Conservation (phyloP, 2,113 vertebrate species). For the Oryzias javanicus region DNA sequence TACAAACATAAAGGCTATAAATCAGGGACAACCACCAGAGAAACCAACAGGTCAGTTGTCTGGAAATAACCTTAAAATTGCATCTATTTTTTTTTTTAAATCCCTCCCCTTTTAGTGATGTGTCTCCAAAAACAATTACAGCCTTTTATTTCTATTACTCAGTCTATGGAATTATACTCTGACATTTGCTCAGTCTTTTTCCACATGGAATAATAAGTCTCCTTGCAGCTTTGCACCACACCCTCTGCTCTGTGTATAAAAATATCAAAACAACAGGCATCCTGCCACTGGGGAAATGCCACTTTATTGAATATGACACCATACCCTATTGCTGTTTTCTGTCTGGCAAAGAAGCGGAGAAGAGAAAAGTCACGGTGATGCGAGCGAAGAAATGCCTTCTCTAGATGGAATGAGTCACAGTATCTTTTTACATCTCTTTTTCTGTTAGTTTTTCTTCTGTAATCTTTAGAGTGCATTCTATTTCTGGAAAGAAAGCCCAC, state of each 20-base stretch:
- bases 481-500: constrained; percentile 17
- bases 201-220: constrained; percentile 15
- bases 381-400: constrained; percentile 32
- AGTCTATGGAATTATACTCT: no score
- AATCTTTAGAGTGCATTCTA: constrained; percentile 24
- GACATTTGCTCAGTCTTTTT: constrained; percentile 1
- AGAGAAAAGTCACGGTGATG: constrained; percentile 59
- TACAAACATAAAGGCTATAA: no score
- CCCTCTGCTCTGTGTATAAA: constrained; percentile 2
- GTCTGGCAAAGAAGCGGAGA: constrained; percentile 33
- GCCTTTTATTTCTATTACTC: no score
- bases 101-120: no score
- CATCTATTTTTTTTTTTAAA: no score
- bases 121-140: no score
- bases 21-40: no score
- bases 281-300: constrained; percentile 25
- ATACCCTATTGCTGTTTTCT: constrained; percentile 45
- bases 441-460: constrained; percentile 7
- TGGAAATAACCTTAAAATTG: no score
- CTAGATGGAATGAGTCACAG: constrained; percentile 34
- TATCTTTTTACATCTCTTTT: constrained; percentile 19
- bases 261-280: constrained; percentile 15
- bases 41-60: no score
- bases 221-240: constrained; percentile 7
- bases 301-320: constrained; percentile 58